A percentile compares a stretch with the other conserved stretches of the same genome.
These are phyloP conservation scores for Hartigia nigra DNA, from an alignment of 2,888 invertebrate genomes.

Conservation along the genomic window DNA sequence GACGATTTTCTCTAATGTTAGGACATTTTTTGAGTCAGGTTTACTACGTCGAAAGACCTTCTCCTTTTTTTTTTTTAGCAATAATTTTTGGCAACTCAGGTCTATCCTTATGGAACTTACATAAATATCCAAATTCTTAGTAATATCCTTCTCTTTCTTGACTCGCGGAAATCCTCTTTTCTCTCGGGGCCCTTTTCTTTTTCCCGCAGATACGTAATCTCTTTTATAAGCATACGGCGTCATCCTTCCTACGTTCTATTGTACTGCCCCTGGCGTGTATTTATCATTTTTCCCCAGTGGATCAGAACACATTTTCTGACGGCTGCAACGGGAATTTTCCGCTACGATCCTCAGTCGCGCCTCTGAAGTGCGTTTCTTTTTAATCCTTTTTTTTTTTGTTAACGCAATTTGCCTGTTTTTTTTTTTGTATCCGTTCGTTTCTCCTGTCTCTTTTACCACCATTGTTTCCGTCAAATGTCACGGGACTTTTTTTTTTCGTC, in stretches of 20 bases:
- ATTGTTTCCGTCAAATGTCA: not conserved
- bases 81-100: not conserved
- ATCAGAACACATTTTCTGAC: not conserved
- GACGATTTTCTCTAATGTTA: not conserved
- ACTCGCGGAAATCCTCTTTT: not conserved
- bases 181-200: not conserved
- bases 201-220: not conserved
- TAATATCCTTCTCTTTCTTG: not conserved
- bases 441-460: not conserved
- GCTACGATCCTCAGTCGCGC: not conserved
- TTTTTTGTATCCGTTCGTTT: not conserved
- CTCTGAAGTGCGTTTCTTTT: not conserved
- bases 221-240: not conserved
- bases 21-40: not conserved
- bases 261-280: not conserved
- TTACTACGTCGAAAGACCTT: not conserved
- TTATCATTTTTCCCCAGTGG: not conserved
- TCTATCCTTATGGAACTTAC: not conserved
- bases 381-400: not conserved
- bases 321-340: not conserved
- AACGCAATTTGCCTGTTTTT: not conserved
- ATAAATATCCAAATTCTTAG: not conserved
- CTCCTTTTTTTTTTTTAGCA: not conserved
- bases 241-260: not conserved
- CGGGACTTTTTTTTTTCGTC: not conserved